A percentile compares a stretch with the other conserved stretches of the same genome.
These are phyloP conservation scores for Artemia sinica DNA, from an alignment of 2,888 invertebrate genomes.

Conservation along the genomic window DNA sequence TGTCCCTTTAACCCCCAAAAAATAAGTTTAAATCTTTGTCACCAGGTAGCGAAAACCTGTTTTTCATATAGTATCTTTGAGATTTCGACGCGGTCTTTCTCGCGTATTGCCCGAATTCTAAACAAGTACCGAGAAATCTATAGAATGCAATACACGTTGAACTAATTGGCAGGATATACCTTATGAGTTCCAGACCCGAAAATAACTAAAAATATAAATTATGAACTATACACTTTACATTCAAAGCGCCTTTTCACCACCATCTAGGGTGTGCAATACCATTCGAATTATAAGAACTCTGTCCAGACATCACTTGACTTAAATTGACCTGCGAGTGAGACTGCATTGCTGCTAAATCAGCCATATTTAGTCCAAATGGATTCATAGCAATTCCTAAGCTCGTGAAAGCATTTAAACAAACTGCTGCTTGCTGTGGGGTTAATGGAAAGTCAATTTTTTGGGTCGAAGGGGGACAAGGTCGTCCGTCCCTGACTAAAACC, in stretches of 20 bases:
- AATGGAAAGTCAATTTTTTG: background rate
- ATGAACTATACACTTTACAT: too few relatives aligned
- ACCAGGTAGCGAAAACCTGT: too few relatives aligned
- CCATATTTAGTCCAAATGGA: constrained; percentile 6
- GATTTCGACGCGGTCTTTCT: too few relatives aligned
- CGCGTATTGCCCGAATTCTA: too few relatives aligned
- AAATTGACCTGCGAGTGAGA: background rate
- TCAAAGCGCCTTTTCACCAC: background rate
- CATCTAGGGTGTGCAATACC: background rate
- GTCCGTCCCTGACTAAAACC: constrained; percentile 80
- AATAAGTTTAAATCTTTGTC: too few relatives aligned
- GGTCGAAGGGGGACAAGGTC: constrained; percentile 46
- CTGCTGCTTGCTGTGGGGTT: constrained; percentile 7
- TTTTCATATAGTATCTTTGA: too few relatives aligned
- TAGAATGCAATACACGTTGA: too few relatives aligned
- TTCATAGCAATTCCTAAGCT: background rate
- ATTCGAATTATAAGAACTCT: background rate
- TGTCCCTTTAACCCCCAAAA: too few relatives aligned
- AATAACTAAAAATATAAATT: too few relatives aligned
- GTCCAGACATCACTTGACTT: background rate
- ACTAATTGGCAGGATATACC: too few relatives aligned
- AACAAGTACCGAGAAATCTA: too few relatives aligned
- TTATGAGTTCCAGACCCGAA: too few relatives aligned
- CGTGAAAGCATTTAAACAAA: background rate
- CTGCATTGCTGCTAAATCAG: background rate